Evolutionary conservation across 2,888 invertebrate species (phyloP).

Genomic region (Hipparchia sbordonii): DNA sequence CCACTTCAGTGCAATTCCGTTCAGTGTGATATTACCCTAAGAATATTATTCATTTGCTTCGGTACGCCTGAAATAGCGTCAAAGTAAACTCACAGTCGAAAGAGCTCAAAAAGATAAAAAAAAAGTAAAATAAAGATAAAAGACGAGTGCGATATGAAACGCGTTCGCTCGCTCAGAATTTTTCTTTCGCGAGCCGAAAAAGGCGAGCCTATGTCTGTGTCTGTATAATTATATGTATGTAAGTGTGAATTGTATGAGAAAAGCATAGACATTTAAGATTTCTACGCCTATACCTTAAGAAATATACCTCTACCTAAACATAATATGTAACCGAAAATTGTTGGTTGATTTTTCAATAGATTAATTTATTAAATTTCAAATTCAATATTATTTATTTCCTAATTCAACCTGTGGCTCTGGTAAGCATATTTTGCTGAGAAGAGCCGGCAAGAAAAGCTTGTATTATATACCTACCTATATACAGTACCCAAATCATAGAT

Average conservation of each 20-base stretch:
- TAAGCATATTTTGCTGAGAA: too few species aligned
- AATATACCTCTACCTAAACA: neutral
- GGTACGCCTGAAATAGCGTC: conserved; percentile 50
- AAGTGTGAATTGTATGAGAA: neutral
- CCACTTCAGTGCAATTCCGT: too few species aligned
- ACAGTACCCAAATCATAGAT: too few species aligned
- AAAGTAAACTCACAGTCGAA: conserved; percentile 55
- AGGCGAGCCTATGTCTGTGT: conserved; percentile 43
- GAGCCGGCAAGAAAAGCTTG: too few species aligned
- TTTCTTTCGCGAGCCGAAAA: conserved; percentile 51
- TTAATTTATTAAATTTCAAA: too few species aligned
- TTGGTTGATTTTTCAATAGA: neutral
- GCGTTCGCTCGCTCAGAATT: conserved; percentile 51
- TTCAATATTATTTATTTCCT: too few species aligned
- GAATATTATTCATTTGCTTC: conserved; percentile 34
- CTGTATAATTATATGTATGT: neutral
- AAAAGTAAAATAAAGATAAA: conserved; percentile 56
- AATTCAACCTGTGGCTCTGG: too few species aligned
- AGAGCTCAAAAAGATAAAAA: conserved; percentile 38
- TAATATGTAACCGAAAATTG: neutral
- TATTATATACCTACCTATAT: too few species aligned
- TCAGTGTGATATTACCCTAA: conserved; percentile 11
- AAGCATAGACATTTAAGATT: neutral
- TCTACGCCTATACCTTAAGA: neutral
- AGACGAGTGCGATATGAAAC: conserved; percentile 58